A percentile compares a stretch with the other conserved stretches of the same genome.
Evolutionary conservation across 1,140 invertebrate genomes (phyloP).

Genomic region (Ruditapes philippinarum): DNA sequence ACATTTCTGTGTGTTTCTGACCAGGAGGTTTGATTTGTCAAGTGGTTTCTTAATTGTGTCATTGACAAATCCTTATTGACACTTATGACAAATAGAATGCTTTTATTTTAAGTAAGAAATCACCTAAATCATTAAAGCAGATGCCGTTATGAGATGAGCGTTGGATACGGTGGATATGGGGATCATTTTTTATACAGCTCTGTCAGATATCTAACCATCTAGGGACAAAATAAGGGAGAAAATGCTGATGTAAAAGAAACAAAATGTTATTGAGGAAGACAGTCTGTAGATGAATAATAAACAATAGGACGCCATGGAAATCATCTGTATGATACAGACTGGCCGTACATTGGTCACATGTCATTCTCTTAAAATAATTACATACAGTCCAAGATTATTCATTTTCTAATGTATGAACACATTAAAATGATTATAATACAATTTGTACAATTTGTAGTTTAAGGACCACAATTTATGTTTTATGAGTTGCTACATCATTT

Average conservation of each 20-base stretch:
- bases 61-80: constrained; percentile 49
- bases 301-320: background rate
- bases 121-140: constrained; percentile 1
- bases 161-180: background rate
- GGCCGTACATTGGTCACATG: constrained; percentile 22
- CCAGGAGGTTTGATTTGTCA: constrained; percentile 23
- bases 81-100: constrained; percentile 51
- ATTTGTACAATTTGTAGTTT: too few relatives aligned
- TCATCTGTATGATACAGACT: background rate
- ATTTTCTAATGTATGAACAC: too few relatives aligned
- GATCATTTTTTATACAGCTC: background rate
- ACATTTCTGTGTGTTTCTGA: background rate
- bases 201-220: constrained; percentile 14
- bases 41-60: background rate
- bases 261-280: background rate
- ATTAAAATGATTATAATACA: too few relatives aligned
- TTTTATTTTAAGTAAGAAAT: constrained; percentile 56
- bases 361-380: constrained; percentile 5
- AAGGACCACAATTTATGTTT: too few relatives aligned
- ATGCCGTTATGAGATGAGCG: constrained; percentile 1
- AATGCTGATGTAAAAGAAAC: background rate
- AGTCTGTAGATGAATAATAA: background rate
- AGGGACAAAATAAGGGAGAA: background rate
- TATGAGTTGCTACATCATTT: too few relatives aligned
- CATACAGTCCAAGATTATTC: too few relatives aligned